Evolutionary conservation across 2,888 invertebrate species (phyloP), one percentile per base, ranked within the genome.

Genomic region (Ophion slaviceki): DNA sequence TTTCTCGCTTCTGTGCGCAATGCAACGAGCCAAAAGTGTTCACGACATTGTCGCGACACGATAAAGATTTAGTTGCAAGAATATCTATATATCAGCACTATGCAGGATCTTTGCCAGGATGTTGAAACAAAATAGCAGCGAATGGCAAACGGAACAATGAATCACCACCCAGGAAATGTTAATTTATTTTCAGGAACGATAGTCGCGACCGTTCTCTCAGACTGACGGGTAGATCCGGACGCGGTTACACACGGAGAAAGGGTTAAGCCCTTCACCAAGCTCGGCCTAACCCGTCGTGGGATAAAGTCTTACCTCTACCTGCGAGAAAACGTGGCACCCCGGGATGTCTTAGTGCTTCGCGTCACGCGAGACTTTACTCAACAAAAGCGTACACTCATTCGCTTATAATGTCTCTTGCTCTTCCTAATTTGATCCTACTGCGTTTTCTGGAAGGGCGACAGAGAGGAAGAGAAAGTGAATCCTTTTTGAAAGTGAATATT

Each of bases 181-280:
- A 83, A 86, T 86, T 86, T 86, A 86, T 86, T 86, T 86, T 86
- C 86, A 80, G 62, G 80, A 80, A 86, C 80, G 86, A 86, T 86
- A 68, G 86, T 86, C 80, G 80, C 77, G 77, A 57, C 20, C 77
- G 72, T 64, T 64, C 64, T 67, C 32, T 66, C 66, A 71, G 66
- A 79, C 75, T 64, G 70, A 20, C 75, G 59, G 61, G 11, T 79
- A 76, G 67, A 76, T 67, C 74, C 74, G 78, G 80, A 78, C 45
- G 78, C 32, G 80, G 62, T 80, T 66, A 64, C 71, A 64, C 40
- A 45, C 64, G 17, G 71, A 62, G 66, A 72, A 72, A 74, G 72
- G 72, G 59, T 80, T 74, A 57, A 59, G 59, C 66, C 62, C 66
- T 64, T 72, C 72, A 47, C 28, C 61, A 59, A 61, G 68, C 61